Base-by-base conservation (phyloP, 2,888 invertebrate genomes). In the Miltochrista miniata region DNA sequence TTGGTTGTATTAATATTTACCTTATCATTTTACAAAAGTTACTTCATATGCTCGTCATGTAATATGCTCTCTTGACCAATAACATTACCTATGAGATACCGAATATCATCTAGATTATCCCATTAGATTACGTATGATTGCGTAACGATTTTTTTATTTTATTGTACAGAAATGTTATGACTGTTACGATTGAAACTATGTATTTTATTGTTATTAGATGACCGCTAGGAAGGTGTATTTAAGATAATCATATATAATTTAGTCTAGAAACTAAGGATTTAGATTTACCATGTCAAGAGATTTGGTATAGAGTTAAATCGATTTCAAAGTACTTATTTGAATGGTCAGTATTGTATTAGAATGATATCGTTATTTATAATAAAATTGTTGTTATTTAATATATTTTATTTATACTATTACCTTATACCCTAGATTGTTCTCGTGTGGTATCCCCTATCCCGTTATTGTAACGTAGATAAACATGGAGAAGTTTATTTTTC, bases 301-400 rank as follows among this genome's bases (percentile, higher is more conserved):
- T 33, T 9, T 12, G 35, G 7, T 29, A 14, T n/a, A 13, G 14
- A 24, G 11, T 15, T 13, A 13, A 35, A 3, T 11, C 13, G 7
- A 31, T 29, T 29, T 30, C 9, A 36, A 61, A 44, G 7, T 48
- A 51, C 42, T 58, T 59, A 59, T 68, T 68, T 36, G 54, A 67
- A 64, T 64, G 81, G 78, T 82, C 79, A 82, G 78, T 81, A 81
- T 77, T 74, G 72, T 59, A 61, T 46, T n/a, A 53, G 44, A 59
- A 50, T 52, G 38, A 55, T 67, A 64, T 71, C 73, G 68, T 75
- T 73, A 75, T 75, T 72, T 74, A 70, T 70, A 72, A 64, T 73
- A 68, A 70, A 72, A 51, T 54, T 61, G 66, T 76, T 75, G 69
- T 69, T 65, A 57, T 59, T 44, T 41, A 55, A 7, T 54, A 54